Evolutionary conservation across 2,888 invertebrate genomes (phyloP), one percentile per base, ranked within the genome.

Genomic region (Drosophila lacicola): DNA sequence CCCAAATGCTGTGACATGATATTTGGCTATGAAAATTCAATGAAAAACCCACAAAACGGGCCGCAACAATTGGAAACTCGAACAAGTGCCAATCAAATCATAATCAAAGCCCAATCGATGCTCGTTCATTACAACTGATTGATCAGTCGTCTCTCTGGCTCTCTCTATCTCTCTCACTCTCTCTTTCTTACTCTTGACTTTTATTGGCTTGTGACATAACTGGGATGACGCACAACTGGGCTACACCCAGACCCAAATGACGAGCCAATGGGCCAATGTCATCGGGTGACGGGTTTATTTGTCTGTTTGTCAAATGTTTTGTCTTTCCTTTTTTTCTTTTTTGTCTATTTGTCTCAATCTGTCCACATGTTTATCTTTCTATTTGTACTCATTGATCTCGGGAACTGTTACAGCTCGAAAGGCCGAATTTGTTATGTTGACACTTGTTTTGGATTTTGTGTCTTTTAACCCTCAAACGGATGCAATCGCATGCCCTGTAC

Each of bases 21-120:
- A 34, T 17, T n/a, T 37, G 14, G 8, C 49, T 39, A 77, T 77
- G 62, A 37, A 78, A 77, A 78, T 68, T 50, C 56, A 73, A 69
- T 73, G 74, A 57, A 75, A 77, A 63, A 4, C 63, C 56, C 36
- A 55, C 60, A 46, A 51, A 25, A 11, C 45, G 14, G 10, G 5
- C 2, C 33, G 8, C 29, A 57, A 67, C 49, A 63, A 62, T 49
- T 47, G 45, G 39, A 51, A 61, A 34, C 4, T 17, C 49, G 9
- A 69, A 61, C 73, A 66, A 66, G 49, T 45, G 47, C 25, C 60
- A 70, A 50, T 54, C 56, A 66, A 67, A 65, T 17, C 51, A n/a
- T 33, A 14, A 50, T 65, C 33, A 70, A 50, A 44, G 49, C 37
- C 34, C 63, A 44, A 67, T 71, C 77, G 54, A 36, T 36, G 33